Base-by-base conservation (phyloP, 2,888 invertebrate species). In the Macrosoma leucophasiata region DNA sequence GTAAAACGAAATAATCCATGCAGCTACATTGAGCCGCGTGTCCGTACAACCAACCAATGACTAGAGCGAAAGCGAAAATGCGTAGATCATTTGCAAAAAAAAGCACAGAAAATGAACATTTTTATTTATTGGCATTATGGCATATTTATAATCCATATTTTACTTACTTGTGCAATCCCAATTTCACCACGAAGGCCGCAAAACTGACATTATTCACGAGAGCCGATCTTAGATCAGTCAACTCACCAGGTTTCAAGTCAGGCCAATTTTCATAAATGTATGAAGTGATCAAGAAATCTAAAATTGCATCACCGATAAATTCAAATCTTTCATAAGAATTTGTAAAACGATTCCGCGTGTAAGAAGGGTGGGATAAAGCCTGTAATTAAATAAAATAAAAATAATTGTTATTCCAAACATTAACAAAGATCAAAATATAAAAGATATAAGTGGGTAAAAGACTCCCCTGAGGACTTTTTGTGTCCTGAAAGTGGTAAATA, bases 171-270 rank as follows among this genome's bases (percentile, higher is more conserved):
- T 98, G 95, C 41, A 98, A 88, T 8, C 91, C 90, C 70, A 93
- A 88, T 46, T 94, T 90, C 8, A 97, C 95, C 3, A 94, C 89
- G 30, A 97, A 87, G 13, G 94, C 92, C 0, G 96, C 98, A 58
- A 99, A 95, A 0, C 97, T 98, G 38, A 94, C 90, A 61, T 99
- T 99, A 66, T 99, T 98, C 2, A 99, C 98, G 2, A 99, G 85
- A 0, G 98, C 95, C 0, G 98, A 97, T 19, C 98, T 86, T 39
- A 98, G 67, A 75, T 98, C 98, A 0, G 98, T 98, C 35, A 99
- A 74, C 10, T 94, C 90, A 0, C 97, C 98, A 0, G 96, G 96
- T 35, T 87, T 88, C 58, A 94, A 82, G 13, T 82, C 55, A 0
- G 77, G 78, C 41, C 88, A 89, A 41, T 89, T 88, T 68, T 97